phyloP scores from a whole-genome alignment of 2,113 vertebrate species.

The Mola mola region DNA sequence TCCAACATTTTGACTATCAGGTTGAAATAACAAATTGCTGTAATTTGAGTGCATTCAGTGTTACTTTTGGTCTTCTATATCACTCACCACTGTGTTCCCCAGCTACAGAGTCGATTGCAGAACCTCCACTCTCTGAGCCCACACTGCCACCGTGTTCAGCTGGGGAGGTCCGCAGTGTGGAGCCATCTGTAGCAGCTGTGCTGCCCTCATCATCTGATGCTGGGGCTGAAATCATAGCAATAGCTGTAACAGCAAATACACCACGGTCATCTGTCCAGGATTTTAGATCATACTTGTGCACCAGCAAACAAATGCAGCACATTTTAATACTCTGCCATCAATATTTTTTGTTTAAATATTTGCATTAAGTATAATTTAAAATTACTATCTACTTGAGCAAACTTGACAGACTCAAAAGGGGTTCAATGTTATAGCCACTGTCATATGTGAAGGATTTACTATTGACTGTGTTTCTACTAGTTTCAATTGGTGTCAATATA shows the following conservation, averaged over 20 bases:
- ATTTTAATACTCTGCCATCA: slow-evolving; percentile 7
- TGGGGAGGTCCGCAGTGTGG: slow-evolving; percentile 95
- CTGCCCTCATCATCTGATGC: slow-evolving; percentile 99
- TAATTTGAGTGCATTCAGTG: not conserved
- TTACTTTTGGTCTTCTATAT: slow-evolving; percentile 11
- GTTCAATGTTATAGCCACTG: not conserved
- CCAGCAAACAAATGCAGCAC: slow-evolving; percentile 11
- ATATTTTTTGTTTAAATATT: not conserved
- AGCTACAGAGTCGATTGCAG: slow-evolving; percentile 95
- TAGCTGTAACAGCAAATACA: slow-evolving; percentile 97
- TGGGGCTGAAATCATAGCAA: slow-evolving; percentile 97
- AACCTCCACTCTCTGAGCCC: slow-evolving; percentile 97
- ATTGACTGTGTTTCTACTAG: no score
- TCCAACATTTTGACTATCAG: slow-evolving; percentile 6
- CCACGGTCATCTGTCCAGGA: slow-evolving; percentile 70
- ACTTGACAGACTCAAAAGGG: not conserved
- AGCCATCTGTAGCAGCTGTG: slow-evolving; percentile 97
- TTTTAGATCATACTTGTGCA: slow-evolving; percentile 49
- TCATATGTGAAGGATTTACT: no score
- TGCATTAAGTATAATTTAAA: no score
- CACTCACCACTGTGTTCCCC: slow-evolving; percentile 96
- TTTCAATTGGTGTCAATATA: no score
- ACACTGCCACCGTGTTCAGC: slow-evolving; percentile 98
- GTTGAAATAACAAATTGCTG: not conserved
- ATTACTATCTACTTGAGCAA: not conserved